Base-by-base conservation (phyloP, 2,113 vertebrate genomes). In the Mobula hypostoma region DNA sequence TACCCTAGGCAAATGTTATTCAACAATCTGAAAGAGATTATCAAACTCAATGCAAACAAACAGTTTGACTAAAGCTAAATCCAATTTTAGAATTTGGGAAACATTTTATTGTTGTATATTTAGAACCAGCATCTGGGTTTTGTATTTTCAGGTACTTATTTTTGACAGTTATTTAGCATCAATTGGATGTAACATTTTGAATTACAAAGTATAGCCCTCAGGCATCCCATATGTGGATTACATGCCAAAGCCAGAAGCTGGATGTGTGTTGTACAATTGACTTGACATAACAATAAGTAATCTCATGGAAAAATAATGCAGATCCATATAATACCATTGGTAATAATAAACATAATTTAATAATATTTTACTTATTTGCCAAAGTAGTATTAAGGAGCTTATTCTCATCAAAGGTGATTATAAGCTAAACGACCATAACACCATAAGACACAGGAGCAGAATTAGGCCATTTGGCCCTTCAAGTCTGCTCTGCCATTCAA, bases 171-270 rank as follows among this genome's bases (percentile, higher is more conserved):
- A 94, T 87, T 94, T 79, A 58, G 83, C 76, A 76, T 58, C 94
- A 94, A 94, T 94, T 72, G 94, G n/a, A 83, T 94, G 70, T 63
- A 94, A 85, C 68, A 88, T 68, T 94, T 85, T 94, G 80, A 94
- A 77, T 63, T 90, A 94, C 94, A 94, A 94, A 90, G 72, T 94
- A 85, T n/a, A 94, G 92, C 94, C 94, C 91, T 27, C 91, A 87
- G 92, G 92, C 94, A 95, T 68, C 58, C 85, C 32, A 70, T 66
- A 48, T 94, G 78, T 94, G 79, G 58, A 93, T 94, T 87, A 63
- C 48, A 36, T 36, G 79, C 27, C 36, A 32, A 87, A n/a, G 85
- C 77, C 68, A 80, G 56, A 40, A 17, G 80, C 93, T 63, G 72
- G 66, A 68, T 40, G n/a, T 66, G 24, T 82, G 36, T 36, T 82